These are phyloP conservation scores for Tortrix viridana DNA, from an alignment of 2,888 invertebrate species.

Conservation along the genomic window DNA sequence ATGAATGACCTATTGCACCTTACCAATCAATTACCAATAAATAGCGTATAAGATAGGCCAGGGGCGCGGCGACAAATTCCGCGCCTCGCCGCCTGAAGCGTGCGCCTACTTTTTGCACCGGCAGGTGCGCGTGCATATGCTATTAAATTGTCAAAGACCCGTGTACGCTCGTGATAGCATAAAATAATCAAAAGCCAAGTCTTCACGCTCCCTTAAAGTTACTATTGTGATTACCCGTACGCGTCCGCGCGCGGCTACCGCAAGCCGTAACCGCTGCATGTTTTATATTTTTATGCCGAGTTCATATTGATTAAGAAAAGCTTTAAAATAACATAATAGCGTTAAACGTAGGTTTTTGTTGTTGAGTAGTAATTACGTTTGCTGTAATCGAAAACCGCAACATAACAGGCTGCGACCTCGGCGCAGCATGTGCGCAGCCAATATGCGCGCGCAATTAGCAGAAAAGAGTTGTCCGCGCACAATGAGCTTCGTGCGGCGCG, in stretches of 20 bases:
- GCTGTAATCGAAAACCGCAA: slow-evolving; percentile 76
- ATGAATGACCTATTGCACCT: slow-evolving; percentile 69
- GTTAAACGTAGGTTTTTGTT: slow-evolving; percentile 54
- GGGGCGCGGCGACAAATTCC: slow-evolving; percentile 79
- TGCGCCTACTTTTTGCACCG: slow-evolving; percentile 80
- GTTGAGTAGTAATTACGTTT: slow-evolving; percentile 59
- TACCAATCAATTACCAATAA: slow-evolving; percentile 83
- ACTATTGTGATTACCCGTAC: slow-evolving; percentile 39
- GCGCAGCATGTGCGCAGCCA: slow-evolving; percentile 70
- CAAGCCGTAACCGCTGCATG: slow-evolving; percentile 57
- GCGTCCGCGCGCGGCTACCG: slow-evolving; percentile 51
- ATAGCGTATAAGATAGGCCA: slow-evolving; percentile 78
- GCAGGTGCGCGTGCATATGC: slow-evolving; percentile 82
- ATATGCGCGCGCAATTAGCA: slow-evolving; percentile 70
- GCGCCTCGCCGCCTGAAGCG: slow-evolving; percentile 78
- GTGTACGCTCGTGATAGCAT: slow-evolving; percentile 64
- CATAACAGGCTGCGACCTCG: slow-evolving; percentile 66
- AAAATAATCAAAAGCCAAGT: slow-evolving; percentile 72
- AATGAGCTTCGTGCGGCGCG: slow-evolving; percentile 47
- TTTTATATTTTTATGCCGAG: slow-evolving; percentile 48
- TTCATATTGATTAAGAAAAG: slow-evolving; percentile 57
- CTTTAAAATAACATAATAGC: slow-evolving; percentile 53
- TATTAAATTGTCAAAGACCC: slow-evolving; percentile 83
- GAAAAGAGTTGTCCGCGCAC: slow-evolving; percentile 56
- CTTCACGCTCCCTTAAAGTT: slow-evolving; percentile 32